Evolutionary conservation across 2,797 vertebrate species (phyloP).

Genomic region (Glyptemys insculpta): DNA sequence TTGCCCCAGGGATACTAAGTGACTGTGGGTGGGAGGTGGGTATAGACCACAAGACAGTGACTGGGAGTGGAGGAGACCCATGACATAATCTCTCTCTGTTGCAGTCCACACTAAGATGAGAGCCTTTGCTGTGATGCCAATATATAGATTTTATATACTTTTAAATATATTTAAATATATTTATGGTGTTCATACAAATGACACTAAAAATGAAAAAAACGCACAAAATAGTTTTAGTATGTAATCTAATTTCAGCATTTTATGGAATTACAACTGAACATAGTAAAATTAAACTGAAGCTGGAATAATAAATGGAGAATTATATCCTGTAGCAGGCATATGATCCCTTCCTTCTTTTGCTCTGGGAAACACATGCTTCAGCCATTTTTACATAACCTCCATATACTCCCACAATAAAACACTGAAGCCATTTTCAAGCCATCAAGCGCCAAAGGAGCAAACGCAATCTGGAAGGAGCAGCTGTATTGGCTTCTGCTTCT

Average conservation of each 20-base stretch:
- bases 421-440: constrained; percentile 26
- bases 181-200: background rate
- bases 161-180: constrained; percentile 19
- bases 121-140: background rate
- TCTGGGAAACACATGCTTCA: constrained; percentile 39
- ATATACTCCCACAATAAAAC: constrained; percentile 21
- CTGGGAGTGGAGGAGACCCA: background rate
- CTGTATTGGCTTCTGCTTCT: constrained; percentile 63
- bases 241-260: constrained; percentile 7
- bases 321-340: background rate
- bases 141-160: background rate
- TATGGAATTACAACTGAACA: background rate
- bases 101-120: fast-evolving
- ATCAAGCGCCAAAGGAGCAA: constrained; percentile 11
- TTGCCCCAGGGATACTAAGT: background rate
- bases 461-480: constrained; percentile 73
- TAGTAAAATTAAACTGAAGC: background rate
- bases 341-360: background rate
- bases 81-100: fast-evolving
- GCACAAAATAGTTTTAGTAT: background rate
- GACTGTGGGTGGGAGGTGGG: background rate
- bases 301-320: background rate
- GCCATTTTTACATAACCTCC: constrained; percentile 35
- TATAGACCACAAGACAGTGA: fast-evolving
- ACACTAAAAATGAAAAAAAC: background rate